Base-by-base conservation (phyloP, 2,113 vertebrate genomes). In the Cryptomyrus ogoouensis region DNA sequence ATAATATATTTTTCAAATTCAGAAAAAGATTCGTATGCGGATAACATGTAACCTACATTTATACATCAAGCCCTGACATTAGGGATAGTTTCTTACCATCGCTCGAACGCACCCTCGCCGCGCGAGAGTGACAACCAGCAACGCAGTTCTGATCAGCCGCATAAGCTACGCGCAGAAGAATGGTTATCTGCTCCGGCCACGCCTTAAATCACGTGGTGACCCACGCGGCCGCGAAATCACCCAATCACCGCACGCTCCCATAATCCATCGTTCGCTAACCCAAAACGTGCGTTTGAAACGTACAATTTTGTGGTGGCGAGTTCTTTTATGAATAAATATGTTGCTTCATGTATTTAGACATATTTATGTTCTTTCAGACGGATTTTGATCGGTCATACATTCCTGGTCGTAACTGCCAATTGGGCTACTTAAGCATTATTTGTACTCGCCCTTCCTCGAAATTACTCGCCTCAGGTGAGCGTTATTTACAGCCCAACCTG, bases 11-110 rank as follows among this genome's bases (percentile, higher is more conserved):
- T 77, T 17, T 17, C 12, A 13, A 77, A 77, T 3, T 80, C 15
- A 15, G 35, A 42, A 80, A 80, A 39, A 19, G 31, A 80, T 39
- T 31, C n/a, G 3, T 13, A 27, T 0, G n/a, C n/a, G 10, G n/a
- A 66, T 31, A 66, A 27, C n/a, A 27, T 0, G 62, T 31, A 70
- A 87, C 42, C 19, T 77, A 77, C 7, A 19, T 12, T 10, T 31
- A 62, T 50, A 62, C 0, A 35, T 31, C 8, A 27, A 35, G 44
- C 9, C 24, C 35, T 17, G 21, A 1, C n/a, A 17, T 6, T 3
- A 3, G 0, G 7, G 7, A 24, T n/a, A 21, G n/a, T 19, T 4
- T 46, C 94, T 92, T 77, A 96, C 96, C 96, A 96, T 96, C 2
- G 87, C 92, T 91, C 93, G 92, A 0, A 74, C 0, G 1, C 91